Conservation (phyloP, 2,888 invertebrate species). For the Volucella inanis region DNA sequence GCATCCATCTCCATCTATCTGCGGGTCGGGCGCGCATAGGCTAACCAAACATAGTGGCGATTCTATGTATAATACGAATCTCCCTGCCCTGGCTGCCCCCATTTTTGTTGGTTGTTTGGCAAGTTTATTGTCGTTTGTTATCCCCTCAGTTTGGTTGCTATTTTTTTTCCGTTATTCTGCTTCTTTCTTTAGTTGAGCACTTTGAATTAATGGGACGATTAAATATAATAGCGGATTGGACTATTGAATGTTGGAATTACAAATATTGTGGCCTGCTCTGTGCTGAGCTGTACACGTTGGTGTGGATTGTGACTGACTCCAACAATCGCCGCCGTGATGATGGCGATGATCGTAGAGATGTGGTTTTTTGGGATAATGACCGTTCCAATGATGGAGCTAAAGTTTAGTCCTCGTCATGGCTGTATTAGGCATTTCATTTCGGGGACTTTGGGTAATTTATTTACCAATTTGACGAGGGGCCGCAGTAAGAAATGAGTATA, state of each 20-base stretch:
- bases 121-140: conserved; percentile 62
- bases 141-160: conserved; percentile 48
- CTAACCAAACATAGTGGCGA: conserved; percentile 20
- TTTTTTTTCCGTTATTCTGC: conserved; percentile 16
- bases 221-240: conserved; percentile 74
- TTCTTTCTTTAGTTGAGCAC: conserved; percentile 70
- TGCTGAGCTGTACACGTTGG: conserved; percentile 10
- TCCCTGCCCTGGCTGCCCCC: not conserved
- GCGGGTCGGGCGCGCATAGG: conserved; percentile 33
- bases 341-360: conserved; percentile 54
- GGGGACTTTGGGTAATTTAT: conserved; percentile 64
- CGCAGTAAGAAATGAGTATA: conserved; percentile 60
- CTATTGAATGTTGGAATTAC: conserved; percentile 72
- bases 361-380: conserved; percentile 60
- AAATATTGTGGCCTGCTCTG: conserved; percentile 47
- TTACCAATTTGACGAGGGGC: conserved; percentile 40
- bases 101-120: conserved; percentile 45
- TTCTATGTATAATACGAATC: conserved; percentile 2
- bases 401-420: conserved; percentile 23
- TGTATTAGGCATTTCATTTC: conserved; percentile 66
- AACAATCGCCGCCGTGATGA: conserved; percentile 1
- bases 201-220: conserved; percentile 75
- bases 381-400: conserved; percentile 14
- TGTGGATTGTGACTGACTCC: conserved; percentile 40
- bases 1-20: conserved; percentile 63